Conservation (phyloP, 2,888 invertebrate genomes). For the Acrobasis repandana region DNA sequence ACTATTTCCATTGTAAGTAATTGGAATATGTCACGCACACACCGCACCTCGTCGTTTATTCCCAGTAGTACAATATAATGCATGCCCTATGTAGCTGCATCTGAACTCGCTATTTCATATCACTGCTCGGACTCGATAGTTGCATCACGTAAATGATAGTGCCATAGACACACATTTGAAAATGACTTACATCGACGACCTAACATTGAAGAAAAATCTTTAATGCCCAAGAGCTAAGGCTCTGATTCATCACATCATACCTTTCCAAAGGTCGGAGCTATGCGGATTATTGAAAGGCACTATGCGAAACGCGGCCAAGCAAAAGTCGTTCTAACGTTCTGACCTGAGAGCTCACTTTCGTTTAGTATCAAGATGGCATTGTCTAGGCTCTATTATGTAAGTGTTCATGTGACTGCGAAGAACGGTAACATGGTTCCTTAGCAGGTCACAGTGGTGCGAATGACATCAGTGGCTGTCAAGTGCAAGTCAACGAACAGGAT, state of each 20-base stretch:
- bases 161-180: constrained; percentile 42
- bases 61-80: constrained; percentile 49
- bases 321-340: constrained; percentile 66
- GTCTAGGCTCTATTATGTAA: constrained; percentile 75
- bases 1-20: constrained; percentile 40
- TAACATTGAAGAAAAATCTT: constrained; percentile 40
- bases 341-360: constrained; percentile 59
- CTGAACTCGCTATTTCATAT: constrained; percentile 58
- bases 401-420: constrained; percentile 67
- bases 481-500: constrained; percentile 80
- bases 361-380: constrained; percentile 52
- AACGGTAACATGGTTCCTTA: constrained; percentile 77
- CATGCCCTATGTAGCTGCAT: constrained; percentile 47
- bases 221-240: constrained; percentile 42
- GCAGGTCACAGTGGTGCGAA: constrained; percentile 76
- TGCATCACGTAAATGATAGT: constrained; percentile 76
- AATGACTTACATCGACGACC: constrained; percentile 41
- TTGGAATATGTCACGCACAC: constrained; percentile 42
- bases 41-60: constrained; percentile 41
- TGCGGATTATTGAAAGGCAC: constrained; percentile 52
- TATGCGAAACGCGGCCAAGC: constrained; percentile 52
- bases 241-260: constrained; percentile 41
- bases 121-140: constrained; percentile 63
- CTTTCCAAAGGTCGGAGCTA: constrained; percentile 45
- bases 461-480: constrained; percentile 78